Evolutionary conservation across 2,888 invertebrate species (phyloP), one percentile per base, ranked within the genome.

Genomic region (Andrena chrysosceles): DNA sequence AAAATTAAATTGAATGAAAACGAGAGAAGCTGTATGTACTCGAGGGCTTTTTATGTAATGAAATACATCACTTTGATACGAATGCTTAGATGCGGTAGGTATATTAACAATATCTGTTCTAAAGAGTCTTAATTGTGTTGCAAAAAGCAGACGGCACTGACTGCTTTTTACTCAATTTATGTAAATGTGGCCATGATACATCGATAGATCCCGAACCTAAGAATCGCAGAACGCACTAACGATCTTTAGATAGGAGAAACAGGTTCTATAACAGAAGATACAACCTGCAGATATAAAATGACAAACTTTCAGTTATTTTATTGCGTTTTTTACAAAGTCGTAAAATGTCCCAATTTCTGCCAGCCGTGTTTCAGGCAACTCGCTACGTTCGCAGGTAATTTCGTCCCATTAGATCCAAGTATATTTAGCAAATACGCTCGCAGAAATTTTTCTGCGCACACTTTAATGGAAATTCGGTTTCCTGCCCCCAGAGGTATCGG

Each of bases 321-420:
- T 16, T 49, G 13, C 48, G 1, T 5, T 20, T 42, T 60, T 74
- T 67, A 74, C 10, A 33, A 73, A 60, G 29, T 5, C 31, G 49
- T 74, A 16, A 52, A 60, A 35, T 42, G n/a, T 74, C 13, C 20
- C 23, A 29, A 74, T 74, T 60, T 10, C 16, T 23, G 33, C 49
- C 23, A 8, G 13, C 16, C 54, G 8, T 31, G 29, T 49, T 67
- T 59, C 48, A 48, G 10, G 35, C n/a, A 13, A 7, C 54, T 2
- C 42, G 2, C 29, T 31, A 31, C 31, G 20, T 73, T 54, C 35
- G 48, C 48, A 49, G 16, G 13, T 66, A 49, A 26, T 26, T 56
- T 26, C 23, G 10, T 13, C 23, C 20, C 20, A 23, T 26, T 23
- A 23, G 26, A 56, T 10, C 54, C 20, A 54, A n/a, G 54, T 23